Percentiles rank a stretch among this genome's conserved stretches.
Evolutionary conservation across 2,113 vertebrate genomes (phyloP).

Genomic region (Microcebus ravelobensis): DNA sequence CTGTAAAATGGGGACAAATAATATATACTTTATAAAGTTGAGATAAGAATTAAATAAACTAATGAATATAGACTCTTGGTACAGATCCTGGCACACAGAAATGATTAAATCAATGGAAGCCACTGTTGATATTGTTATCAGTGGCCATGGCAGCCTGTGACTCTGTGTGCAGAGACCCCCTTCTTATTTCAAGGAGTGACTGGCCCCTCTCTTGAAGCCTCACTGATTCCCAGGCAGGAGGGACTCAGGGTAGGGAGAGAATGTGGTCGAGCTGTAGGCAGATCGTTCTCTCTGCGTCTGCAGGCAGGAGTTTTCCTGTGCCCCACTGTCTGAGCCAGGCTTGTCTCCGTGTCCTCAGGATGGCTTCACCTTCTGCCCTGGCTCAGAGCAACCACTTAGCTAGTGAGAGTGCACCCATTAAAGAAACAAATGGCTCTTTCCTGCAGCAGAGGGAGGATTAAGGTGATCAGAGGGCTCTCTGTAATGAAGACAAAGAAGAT

Average conservation of each 20-base stretch:
- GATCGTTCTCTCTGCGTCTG: neutral
- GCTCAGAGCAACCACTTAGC: constrained; percentile 72
- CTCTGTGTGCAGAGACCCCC: neutral
- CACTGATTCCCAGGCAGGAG: neutral
- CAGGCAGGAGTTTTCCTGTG: neutral
- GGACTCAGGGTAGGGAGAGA: neutral
- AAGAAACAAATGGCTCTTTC: constrained; percentile 77
- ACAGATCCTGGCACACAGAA: neutral
- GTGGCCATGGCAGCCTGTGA: neutral
- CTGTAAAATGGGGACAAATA: neutral
- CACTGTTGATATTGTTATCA: neutral
- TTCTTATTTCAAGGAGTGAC: neutral
- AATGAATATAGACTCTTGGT: neutral
- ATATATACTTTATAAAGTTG: neutral
- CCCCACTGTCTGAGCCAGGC: neutral
- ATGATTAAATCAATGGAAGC: neutral
- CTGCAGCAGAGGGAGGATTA: constrained; percentile 61
- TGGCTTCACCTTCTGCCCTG: constrained; percentile 70
- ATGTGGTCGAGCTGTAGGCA: neutral
- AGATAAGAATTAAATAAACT: neutral
- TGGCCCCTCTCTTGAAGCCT: neutral
- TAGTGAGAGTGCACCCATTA: constrained; percentile 76
- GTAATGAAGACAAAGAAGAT: constrained; percentile 77
- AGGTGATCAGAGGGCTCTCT: constrained; percentile 69
- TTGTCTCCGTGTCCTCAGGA: neutral